Percentiles rank a stretch among this genome's conserved stretches.
phyloP scores from a whole-genome alignment of 2,888 invertebrate genomes.

The Epinotia bilunana region DNA sequence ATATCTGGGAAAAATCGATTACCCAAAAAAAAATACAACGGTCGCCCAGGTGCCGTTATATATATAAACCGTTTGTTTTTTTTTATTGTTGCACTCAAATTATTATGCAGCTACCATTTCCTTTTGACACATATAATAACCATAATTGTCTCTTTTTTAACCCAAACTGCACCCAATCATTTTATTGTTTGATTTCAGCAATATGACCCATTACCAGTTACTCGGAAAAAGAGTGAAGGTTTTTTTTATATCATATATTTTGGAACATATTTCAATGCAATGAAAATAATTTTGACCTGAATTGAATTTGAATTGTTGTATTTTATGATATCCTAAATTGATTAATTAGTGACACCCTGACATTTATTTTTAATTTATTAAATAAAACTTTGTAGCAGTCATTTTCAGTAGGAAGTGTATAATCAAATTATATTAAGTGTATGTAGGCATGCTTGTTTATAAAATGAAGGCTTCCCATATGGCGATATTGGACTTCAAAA shows the following conservation, averaged over 20 bases:
- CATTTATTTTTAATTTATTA: conserved; percentile 20
- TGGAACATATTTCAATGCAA: neutral
- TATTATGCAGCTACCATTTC: neutral
- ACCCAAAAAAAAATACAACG: too few species aligned
- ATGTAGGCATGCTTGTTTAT: neutral
- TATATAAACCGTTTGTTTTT: neutral
- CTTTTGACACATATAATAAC: too few species aligned
- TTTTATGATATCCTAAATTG: neutral
- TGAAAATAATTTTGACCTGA: neutral
- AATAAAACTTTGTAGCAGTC: neutral
- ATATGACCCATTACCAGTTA: too few species aligned
- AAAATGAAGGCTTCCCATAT: neutral
- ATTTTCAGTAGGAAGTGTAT: neutral
- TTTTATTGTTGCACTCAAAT: neutral
- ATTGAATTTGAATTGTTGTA: too few species aligned
- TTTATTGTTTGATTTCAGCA: too few species aligned
- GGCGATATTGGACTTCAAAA: too few species aligned
- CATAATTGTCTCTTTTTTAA: too few species aligned
- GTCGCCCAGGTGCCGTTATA: too few species aligned
- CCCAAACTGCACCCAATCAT: too few species aligned
- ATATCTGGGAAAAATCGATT: too few species aligned
- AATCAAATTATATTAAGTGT: conserved; percentile 4
- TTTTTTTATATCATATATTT: too few species aligned
- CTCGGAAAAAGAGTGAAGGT: too few species aligned
- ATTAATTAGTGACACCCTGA: conserved; percentile 4